phyloP scores from a whole-genome alignment of 2,113 vertebrate species.

The Paraplagusia blochii region DNA sequence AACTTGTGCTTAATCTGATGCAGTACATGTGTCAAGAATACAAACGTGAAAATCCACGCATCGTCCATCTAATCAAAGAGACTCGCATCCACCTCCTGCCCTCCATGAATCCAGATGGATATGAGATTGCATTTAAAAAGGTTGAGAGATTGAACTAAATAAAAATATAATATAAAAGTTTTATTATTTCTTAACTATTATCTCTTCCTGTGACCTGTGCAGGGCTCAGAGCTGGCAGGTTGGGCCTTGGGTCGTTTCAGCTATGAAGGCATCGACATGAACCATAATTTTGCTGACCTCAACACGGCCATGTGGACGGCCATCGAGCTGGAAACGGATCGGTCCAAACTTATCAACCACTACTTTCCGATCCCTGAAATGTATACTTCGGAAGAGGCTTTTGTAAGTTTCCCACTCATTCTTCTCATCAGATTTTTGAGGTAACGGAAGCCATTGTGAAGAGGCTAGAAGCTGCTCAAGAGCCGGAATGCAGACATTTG shows the following conservation, averaged over 20 bases:
- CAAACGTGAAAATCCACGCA: conserved; percentile 80
- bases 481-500: too few relatives aligned
- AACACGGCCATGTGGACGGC: conserved; percentile 88
- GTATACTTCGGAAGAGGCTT: conserved; percentile 82
- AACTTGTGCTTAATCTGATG: conserved; percentile 89
- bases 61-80: conserved; percentile 82
- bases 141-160: conserved; percentile 53
- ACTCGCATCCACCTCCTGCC: conserved; percentile 93
- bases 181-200: neutral
- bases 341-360: conserved; percentile 85
- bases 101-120: conserved; percentile 91
- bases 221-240: conserved; percentile 91
- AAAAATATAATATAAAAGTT: too few relatives aligned
- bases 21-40: conserved; percentile 91
- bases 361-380: conserved; percentile 87
- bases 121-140: conserved; percentile 87
- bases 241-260: conserved; percentile 89
- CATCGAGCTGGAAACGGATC: conserved; percentile 83
- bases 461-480: too few relatives aligned
- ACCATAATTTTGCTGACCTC: conserved; percentile 90
- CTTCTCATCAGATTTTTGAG: too few relatives aligned
- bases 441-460: too few relatives aligned
- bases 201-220: neutral
- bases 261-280: conserved; percentile 92
- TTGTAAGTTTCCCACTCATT: conserved; percentile 70